Conservation (phyloP, 2,888 invertebrate genomes). For the Metallyticus violacea region DNA sequence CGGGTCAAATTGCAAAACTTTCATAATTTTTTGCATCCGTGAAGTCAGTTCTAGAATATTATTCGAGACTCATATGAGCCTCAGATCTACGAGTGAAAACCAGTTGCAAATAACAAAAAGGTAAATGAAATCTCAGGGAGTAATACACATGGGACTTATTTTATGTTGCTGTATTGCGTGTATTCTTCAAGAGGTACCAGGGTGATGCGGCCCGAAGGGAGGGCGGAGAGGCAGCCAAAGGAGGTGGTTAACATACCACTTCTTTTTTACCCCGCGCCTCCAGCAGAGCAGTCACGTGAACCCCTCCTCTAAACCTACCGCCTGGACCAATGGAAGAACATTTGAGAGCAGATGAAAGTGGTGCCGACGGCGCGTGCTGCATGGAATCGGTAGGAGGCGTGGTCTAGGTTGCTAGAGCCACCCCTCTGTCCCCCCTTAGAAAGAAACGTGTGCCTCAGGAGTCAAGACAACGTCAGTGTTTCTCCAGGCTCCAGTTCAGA, state of each 20-base stretch:
- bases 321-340: neutral
- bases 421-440: neutral
- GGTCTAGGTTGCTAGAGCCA: neutral
- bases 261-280: too few species aligned
- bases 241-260: neutral
- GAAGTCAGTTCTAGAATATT: neutral
- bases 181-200: neutral
- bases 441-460: neutral
- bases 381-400: constrained; percentile 21
- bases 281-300: neutral
- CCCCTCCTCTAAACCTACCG: neutral
- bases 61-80: neutral
- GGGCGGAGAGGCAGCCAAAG: too few species aligned
- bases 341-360: constrained; percentile 13
- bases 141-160: neutral
- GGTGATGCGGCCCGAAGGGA: neutral
- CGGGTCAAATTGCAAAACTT: too few species aligned
- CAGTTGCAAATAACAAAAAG: neutral
- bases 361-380: constrained; percentile 18
- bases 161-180: neutral
- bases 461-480: neutral
- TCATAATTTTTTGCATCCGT: neutral
- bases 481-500: neutral
- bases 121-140: neutral
- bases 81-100: too few species aligned